Percentiles rank a stretch among this genome's conserved stretches.
phyloP scores from a whole-genome alignment of 2,113 vertebrate species.

The Eulemur macaco region DNA sequence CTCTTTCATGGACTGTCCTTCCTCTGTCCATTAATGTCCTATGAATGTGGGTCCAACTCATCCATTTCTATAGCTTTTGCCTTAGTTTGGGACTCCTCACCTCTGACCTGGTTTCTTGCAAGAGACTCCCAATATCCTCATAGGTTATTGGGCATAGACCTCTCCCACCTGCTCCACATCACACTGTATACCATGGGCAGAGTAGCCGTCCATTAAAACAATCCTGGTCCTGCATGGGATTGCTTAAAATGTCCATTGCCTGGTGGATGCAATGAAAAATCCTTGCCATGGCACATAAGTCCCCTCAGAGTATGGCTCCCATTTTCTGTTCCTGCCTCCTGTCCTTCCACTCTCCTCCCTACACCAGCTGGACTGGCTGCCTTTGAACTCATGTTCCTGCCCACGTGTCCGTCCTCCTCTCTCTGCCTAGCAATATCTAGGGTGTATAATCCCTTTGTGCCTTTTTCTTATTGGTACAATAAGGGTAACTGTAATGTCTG shows the following conservation, averaged over 20 bases:
- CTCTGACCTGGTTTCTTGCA: neutral
- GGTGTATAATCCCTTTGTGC: neutral
- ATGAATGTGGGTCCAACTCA: neutral
- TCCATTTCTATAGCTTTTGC: neutral
- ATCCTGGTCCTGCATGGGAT: neutral
- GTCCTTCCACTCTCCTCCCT: neutral
- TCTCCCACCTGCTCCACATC: neutral
- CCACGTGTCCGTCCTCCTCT: accelerated
- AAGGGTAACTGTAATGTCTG: neutral
- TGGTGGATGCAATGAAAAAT: neutral
- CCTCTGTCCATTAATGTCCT: neutral
- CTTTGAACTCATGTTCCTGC: neutral
- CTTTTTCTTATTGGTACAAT: neutral
- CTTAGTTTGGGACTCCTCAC: neutral
- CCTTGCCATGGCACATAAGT: accelerated
- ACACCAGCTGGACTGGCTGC: accelerated
- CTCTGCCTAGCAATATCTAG: neutral
- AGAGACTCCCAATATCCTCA: neutral
- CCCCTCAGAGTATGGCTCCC: neutral
- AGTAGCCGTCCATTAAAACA: neutral
- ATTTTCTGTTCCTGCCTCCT: neutral
- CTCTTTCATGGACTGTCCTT: neutral
- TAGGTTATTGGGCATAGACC: neutral
- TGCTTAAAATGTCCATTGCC: neutral
- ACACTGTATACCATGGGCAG: too few relatives aligned